Evolutionary conservation across 2,888 invertebrate species (phyloP).

Genomic region (Tetragnatha montana): DNA sequence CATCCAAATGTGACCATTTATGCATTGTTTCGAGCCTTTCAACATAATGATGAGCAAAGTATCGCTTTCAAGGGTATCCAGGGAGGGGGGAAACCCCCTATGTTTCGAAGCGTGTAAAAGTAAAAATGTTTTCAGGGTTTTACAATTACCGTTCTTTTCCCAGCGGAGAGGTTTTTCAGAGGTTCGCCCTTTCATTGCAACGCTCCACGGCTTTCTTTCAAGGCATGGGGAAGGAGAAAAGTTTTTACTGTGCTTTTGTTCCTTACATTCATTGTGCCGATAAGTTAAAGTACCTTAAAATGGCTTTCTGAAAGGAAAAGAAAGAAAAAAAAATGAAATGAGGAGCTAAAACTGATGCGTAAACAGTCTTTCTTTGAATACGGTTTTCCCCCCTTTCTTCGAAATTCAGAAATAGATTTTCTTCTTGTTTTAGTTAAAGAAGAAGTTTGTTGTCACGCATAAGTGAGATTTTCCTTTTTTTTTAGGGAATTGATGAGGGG

Average conservation of each 20-base stretch:
- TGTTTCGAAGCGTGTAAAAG: constrained; percentile 12
- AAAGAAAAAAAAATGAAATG: constrained; percentile 10
- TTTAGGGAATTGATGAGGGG: background rate
- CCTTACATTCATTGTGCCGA: constrained; percentile 52
- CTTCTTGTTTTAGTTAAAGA: constrained; percentile 2
- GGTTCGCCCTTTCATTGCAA: constrained; percentile 42
- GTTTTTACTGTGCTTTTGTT: constrained; percentile 55
- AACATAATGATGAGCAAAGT: constrained; percentile 62
- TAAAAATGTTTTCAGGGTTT: constrained; percentile 57
- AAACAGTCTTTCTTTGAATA: constrained; percentile 53
- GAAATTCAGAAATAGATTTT: constrained; percentile 22
- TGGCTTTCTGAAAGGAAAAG: constrained; percentile 48
- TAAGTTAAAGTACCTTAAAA: constrained; percentile 64
- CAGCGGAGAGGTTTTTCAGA: constrained; percentile 43
- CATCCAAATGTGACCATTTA: constrained; percentile 40
- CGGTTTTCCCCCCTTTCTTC: constrained; percentile 24
- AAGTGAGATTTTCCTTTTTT: constrained; percentile 1
- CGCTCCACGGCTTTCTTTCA: constrained; percentile 54
- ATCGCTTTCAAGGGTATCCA: constrained; percentile 26
- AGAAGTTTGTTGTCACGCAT: constrained; percentile 42
- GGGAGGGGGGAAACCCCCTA: constrained; percentile 22
- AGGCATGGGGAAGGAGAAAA: background rate
- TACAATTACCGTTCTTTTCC: constrained; percentile 54
- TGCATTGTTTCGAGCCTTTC: constrained; percentile 50
- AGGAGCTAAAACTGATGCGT: constrained; percentile 44